Base-by-base conservation (phyloP, 2,797 vertebrate species). In the Siniperca undulata region DNA sequence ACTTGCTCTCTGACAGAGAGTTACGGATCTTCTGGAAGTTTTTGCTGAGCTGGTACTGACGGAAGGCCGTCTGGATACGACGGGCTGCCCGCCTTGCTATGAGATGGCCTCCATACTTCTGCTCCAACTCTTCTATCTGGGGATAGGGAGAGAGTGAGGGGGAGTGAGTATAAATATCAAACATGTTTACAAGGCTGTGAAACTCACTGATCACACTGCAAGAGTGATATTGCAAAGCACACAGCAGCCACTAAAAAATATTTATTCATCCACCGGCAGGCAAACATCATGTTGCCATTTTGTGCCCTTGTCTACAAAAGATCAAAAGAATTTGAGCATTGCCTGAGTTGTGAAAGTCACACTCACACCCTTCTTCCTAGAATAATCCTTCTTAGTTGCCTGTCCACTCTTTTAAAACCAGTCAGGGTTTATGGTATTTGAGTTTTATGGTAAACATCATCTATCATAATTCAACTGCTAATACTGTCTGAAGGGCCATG, bases 11-110 rank as follows among this genome's bases (percentile, higher is more conserved):
- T 7, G 98, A 96, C 68, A 99, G 95, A 0, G 99, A 99, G 95
- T 98, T 99, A 46, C 99, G 97, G 88, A 99, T 99, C 95, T 99
- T 99, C 91, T 99, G 98, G 70, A 99, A 99, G 96, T 99, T 99
- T 95, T 98, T 98, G 96, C 98, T 99, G 88, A 99, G 97, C 94
- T 99, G 98, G 91, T 99, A 99, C 94, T 99, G 99, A 79, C 99
- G 97, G 94, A 99, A 99, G 1, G 98, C 99, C 0, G 97, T 99
- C 94, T 99, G 99, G 88, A 99, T 99, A 71, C 98, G 98, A 86
- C 98, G 98, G 42, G 98, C 98, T 5, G 99, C 99, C 13, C 97
- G 95, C 61, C 98, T 96, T 9, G 98, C 97, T 56, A 99, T 98
- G 81, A 99, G 93, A 84, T 99, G 97, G 53, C 99, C 99, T 5